Base-by-base conservation (phyloP, 1,140 invertebrate species). In the Laodelphax striatellus region DNA sequence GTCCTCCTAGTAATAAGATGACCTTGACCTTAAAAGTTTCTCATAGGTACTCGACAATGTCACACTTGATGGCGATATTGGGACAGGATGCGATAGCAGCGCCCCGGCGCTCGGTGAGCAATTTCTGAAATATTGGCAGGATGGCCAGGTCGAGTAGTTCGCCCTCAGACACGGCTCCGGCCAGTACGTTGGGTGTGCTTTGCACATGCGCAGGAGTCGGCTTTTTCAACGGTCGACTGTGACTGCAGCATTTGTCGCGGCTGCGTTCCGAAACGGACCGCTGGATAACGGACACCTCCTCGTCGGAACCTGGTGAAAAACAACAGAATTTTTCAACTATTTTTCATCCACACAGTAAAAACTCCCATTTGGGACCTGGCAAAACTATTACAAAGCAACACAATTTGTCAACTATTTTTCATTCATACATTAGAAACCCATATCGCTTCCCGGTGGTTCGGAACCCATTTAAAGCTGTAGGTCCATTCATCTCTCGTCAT, bases 1-100 rank as follows among this genome's bases (percentile, higher is more conserved):
- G n/a, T n/a, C n/a, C n/a, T n/a, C n/a, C n/a, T n/a, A n/a, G n/a
- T n/a, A n/a, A n/a, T n/a, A n/a, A n/a, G n/a, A n/a, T n/a, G n/a
- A n/a, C n/a, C n/a, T n/a, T n/a, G n/a, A n/a, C n/a, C n/a, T n/a
- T n/a, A 31, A 24, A 44, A 52, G 52, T 50, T 50, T 60, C 28
- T 57, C 66, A 94, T 72, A 94, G 82, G 75, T 94, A 94, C 71
- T 94, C 91, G 64, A 94, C 91, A 66, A 95, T 94, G 79, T 95
- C 92, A 79, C 92, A 94, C 75, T 94, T 95, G 65, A 95, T 92
- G 34, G 90, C 91, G 75, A 94, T 92, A 77, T 93, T 94, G 8
- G 91, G 91, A 74, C 91, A 94, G 65, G 90, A 93, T 64, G 90
- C 82, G 55, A 92, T 89, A 57, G 86, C 86, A n/a, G 82, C 80